phyloP scores from a whole-genome alignment of 2,888 invertebrate genomes.

The Dryadula phaetusa region DNA sequence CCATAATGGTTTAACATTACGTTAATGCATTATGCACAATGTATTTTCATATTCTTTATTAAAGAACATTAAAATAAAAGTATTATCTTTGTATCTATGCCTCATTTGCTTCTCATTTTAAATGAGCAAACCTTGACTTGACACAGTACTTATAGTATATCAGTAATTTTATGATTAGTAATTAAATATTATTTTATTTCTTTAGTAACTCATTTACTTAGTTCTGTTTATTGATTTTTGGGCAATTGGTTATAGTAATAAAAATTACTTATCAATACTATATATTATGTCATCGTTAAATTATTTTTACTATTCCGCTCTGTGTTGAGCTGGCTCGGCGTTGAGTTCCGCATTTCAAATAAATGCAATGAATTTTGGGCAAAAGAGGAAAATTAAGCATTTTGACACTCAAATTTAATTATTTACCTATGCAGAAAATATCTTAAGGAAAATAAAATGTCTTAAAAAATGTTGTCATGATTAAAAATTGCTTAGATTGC shows the following conservation, averaged over 20 bases:
- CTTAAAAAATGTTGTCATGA: background rate
- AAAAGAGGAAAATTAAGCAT: too few relatives aligned
- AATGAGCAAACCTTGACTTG: constrained; percentile 9
- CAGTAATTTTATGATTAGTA: background rate
- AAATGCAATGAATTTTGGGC: too few relatives aligned
- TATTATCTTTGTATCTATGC: constrained; percentile 3
- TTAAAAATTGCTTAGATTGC: background rate
- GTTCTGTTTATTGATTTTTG: background rate
- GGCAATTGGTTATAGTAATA: too few relatives aligned
- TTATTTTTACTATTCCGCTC: too few relatives aligned
- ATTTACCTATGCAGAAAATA: too few relatives aligned
- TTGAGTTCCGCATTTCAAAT: too few relatives aligned
- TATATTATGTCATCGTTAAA: too few relatives aligned
- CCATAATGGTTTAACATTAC: background rate
- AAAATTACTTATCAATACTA: too few relatives aligned
- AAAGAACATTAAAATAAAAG: constrained; percentile 11
- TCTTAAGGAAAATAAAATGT: too few relatives aligned
- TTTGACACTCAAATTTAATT: too few relatives aligned
- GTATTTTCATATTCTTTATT: constrained; percentile 10
- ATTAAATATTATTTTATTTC: background rate
- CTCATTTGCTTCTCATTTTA: constrained; percentile 4
- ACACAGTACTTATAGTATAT: background rate
- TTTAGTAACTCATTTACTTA: background rate
- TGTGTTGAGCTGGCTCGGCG: too few relatives aligned
- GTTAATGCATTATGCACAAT: constrained; percentile 17